Percentiles rank a stretch among this genome's conserved stretches.
phyloP scores from a whole-genome alignment of 2,797 vertebrate genomes.

The Labroides dimidiatus region DNA sequence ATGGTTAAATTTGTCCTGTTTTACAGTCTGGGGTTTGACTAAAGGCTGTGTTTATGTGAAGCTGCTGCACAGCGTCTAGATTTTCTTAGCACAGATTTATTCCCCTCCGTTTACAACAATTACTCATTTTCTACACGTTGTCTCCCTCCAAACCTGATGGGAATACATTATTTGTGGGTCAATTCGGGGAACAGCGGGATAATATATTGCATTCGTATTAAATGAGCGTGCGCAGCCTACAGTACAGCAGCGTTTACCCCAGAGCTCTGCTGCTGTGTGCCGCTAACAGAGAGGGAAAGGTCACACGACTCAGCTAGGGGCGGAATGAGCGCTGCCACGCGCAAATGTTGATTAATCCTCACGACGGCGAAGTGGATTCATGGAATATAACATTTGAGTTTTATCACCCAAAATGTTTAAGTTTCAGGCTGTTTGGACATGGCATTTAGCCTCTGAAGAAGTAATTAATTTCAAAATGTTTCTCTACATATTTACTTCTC shows the following conservation, averaged over 20 bases:
- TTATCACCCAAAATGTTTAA: constrained; percentile 53
- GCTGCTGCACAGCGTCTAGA: constrained; percentile 43
- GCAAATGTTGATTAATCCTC: constrained; percentile 73
- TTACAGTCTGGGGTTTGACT: constrained; percentile 5
- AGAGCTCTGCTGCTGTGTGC: constrained; percentile 18
- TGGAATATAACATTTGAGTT: constrained; percentile 45
- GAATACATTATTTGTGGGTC: constrained; percentile 62
- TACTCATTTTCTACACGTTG: constrained; percentile 59
- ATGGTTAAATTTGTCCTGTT: constrained; percentile 23
- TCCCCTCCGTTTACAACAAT: constrained; percentile 55
- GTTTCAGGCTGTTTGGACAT: constrained; percentile 45
- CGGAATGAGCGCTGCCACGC: constrained; percentile 43
- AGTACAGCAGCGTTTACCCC: constrained; percentile 52
- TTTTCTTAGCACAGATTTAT: constrained; percentile 53
- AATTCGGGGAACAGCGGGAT: constrained; percentile 52
- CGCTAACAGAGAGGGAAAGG: constrained; percentile 65
- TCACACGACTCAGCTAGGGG: constrained; percentile 49
- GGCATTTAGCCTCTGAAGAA: constrained; percentile 51
- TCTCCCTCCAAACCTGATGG: constrained; percentile 47
- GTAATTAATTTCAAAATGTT: constrained; percentile 49
- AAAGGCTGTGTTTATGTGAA: constrained; percentile 47
- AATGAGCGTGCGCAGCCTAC: constrained; percentile 51
- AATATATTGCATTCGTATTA: constrained; percentile 71
- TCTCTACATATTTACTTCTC: constrained; percentile 52
- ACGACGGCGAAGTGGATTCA: constrained; percentile 47